Base-by-base conservation (phyloP, 2,797 vertebrate genomes). In the Melanotaenia parkinsoni region DNA sequence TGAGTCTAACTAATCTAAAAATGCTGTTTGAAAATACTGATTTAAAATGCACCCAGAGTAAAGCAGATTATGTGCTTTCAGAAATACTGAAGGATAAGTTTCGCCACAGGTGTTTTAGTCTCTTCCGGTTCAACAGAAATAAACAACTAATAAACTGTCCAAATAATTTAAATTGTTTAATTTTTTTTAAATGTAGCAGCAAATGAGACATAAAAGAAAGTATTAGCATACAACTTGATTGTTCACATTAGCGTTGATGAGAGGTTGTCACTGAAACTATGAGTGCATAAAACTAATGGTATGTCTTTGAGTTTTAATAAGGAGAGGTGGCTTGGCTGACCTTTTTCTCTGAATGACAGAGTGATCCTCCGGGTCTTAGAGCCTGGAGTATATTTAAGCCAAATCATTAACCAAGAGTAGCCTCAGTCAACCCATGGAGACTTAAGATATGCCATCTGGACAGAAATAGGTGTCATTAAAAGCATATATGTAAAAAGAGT, bases 61-160 rank as follows among this genome's bases (percentile, higher is more conserved):
- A 88, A 91, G 86, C 56, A 76, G 90, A 92, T 93, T 89, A 91
- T 76, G 74, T 51, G 62, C 79, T 85, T 84, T 83, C 37, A 69
- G 63, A 88, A 92, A 90, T 90, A 70, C 85, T 78, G 76, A 37
- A 59, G 81, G 70, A 86, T 81, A 76, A 83, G 62, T 79, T 80
- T 57, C 53, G 57, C 65, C 63, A 47, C 64, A 16, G 32, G 45
- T 57, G 45, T 72, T 78, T 80, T 58, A 83, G 72, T 61, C 30
- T 69, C 40, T 81, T 75, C 8, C 11, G 20, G 35, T 47, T 50
- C 1, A 28, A 20, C n/a, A 61, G 20, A 5, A 53, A 30, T 5
- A 69, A 77, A 5, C 1, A 35, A 43, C 18, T 35, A 28, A 56
- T 24, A 3, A 43, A 20, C n/a, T 12, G 12, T 2, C 20, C 10